These are phyloP conservation scores for Oxycera nigricornis DNA, from an alignment of 2,888 invertebrate genomes.

Conservation along the genomic window DNA sequence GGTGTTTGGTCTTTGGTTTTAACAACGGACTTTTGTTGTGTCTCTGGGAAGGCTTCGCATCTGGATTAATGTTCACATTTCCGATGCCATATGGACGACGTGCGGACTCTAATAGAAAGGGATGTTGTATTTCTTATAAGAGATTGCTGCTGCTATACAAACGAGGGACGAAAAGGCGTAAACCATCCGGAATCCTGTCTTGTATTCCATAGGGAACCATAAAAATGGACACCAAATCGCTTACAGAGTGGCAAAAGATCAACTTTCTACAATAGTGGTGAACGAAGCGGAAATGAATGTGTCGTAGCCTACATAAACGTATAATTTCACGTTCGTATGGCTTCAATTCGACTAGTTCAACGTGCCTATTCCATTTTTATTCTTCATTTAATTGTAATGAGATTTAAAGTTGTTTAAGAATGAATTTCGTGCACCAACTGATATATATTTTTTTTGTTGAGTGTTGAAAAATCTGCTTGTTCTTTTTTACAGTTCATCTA, in stretches of 20 bases:
- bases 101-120: not conserved
- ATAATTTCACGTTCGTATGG: too few species aligned
- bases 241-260: not conserved
- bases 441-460: too few species aligned
- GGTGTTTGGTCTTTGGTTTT: constrained; percentile 46
- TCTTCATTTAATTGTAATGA: too few species aligned
- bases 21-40: constrained; percentile 40
- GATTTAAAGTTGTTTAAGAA: too few species aligned
- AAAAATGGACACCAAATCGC: not conserved
- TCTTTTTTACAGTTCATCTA: too few species aligned
- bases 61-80: constrained; percentile 40
- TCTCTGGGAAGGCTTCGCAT: constrained; percentile 40
- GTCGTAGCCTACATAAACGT: too few species aligned
- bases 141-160: not conserved
- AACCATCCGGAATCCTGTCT: not conserved
- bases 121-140: not conserved
- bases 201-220: not conserved
- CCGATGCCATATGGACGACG: not conserved
- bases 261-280: too few species aligned
- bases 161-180: not conserved
- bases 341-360: too few species aligned
- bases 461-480: too few species aligned
- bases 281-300: too few species aligned
- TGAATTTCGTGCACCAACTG: too few species aligned
- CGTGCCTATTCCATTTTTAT: too few species aligned